Evolutionary conservation across 1,140 invertebrate genomes (phyloP), one percentile per base, ranked within the genome.

Genomic region (Phthorimaea operculella): DNA sequence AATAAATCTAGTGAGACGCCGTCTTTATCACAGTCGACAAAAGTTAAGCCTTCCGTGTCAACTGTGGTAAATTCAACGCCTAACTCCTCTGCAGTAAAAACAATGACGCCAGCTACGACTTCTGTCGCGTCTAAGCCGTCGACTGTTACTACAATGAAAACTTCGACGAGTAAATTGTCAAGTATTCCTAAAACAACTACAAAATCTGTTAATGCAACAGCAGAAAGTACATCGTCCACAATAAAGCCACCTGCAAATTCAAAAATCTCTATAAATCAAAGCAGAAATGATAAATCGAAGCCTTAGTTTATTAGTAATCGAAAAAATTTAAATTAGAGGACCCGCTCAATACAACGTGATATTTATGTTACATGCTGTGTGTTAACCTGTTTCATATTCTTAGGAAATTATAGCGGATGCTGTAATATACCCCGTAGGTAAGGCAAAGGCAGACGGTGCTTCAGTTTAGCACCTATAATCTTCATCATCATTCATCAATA

Each of bases 201-300:
- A 47, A 5, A 47, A 47, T 5, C 44, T 15, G 16, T 15, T 47
- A 47, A 1, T 17, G 5, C 44, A 47, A 16, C 51, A 12, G 34
- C 52, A 33, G 54, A 10, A 15, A 16, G 55, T 52, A 21, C 45
- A 48, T 54, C 44, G 6, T 33, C 60, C 21, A 52, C 54, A 34
- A 14, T 52, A 57, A 62, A 57, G 8, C 15, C 17, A 50, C 12
- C 36, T 12, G n/a, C 1, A 39, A 2, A 39, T 39, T n/a, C 36
- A 39, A 39, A 39, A 39, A 9, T 28, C 21, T 4, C 36, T 10
- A 39, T 3, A 10, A 9, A 9, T 39, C 10, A 4, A n/a, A 64
- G 56, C 54, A 70, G 69, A 60, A 63, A 65, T 54, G 61, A 55
- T 56, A 77, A 68, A 51, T 9, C 54, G 15, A 56, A 56, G 66